phyloP scores from a whole-genome alignment of 2,888 invertebrate species.

The Isoperla grammatica region DNA sequence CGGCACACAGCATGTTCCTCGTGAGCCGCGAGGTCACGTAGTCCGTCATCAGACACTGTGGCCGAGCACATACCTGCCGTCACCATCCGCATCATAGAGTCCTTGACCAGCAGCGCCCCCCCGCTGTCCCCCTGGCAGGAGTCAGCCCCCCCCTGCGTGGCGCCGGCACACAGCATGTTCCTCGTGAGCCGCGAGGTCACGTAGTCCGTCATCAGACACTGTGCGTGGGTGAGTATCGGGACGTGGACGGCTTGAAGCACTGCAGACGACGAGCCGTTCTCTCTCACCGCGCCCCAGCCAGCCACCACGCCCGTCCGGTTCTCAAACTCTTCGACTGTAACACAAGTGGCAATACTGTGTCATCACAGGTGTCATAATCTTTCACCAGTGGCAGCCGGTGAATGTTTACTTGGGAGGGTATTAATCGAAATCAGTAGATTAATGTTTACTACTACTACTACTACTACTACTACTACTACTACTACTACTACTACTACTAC shows the following conservation, averaged over 20 bases:
- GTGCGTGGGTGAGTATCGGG: slow-evolving; percentile 64
- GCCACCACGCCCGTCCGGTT: slow-evolving; percentile 61
- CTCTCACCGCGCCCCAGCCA: slow-evolving; percentile 68
- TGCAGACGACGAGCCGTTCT: slow-evolving; percentile 60
- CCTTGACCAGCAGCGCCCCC: background rate
- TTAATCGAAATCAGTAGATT: no score
- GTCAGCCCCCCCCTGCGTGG: slow-evolving; percentile 58
- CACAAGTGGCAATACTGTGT: background rate
- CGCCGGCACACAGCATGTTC: slow-evolving; percentile 76
- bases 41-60: no score
- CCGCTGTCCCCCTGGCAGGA: slow-evolving; percentile 54
- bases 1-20: no score
- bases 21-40: no score
- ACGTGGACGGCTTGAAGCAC: slow-evolving; percentile 64
- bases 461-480: no score
- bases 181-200: slow-evolving; percentile 63
- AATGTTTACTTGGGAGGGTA: no score
- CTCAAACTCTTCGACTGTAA: slow-evolving; percentile 41
- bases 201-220: slow-evolving; percentile 64
- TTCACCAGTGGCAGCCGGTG: no score
- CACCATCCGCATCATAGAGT: slow-evolving; percentile 3
- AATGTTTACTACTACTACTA: no score
- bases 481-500: no score
- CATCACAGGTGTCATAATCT: no score
- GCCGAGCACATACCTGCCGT: slow-evolving; percentile 10